These are phyloP conservation scores for Acanthopleura granulata DNA, from an alignment of 2,888 invertebrate species.

Conservation along the genomic window DNA sequence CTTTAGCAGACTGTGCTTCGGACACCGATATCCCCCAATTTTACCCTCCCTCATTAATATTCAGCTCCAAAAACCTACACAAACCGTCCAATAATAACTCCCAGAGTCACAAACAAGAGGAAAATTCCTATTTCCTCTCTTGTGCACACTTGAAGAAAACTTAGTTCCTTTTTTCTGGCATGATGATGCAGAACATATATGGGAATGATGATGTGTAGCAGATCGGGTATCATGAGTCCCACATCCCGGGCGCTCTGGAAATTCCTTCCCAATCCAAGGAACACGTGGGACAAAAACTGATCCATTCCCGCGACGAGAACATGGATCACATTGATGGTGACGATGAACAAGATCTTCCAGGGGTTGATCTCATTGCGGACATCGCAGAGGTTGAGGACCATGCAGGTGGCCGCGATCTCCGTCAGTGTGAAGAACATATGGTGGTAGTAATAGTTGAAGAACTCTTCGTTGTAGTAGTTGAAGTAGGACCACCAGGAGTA, in stretches of 20 bases:
- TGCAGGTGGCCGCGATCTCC: constrained; percentile 57
- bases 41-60: too few species aligned
- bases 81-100: constrained; percentile 51
- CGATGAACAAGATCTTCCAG: constrained; percentile 63
- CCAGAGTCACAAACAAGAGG: constrained; percentile 55
- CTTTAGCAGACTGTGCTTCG: too few species aligned
- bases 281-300: constrained; percentile 63
- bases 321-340: constrained; percentile 63
- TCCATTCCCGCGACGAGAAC: constrained; percentile 62
- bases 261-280: constrained; percentile 49
- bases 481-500: constrained; percentile 68
- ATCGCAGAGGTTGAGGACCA: constrained; percentile 62
- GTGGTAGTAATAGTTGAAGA: constrained; percentile 62
- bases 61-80: constrained; percentile 27
- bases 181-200: constrained; percentile 61
- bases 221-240: constrained; percentile 64
- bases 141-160: constrained; percentile 60
- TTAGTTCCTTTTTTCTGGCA: constrained; percentile 55
- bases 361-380: constrained; percentile 47
- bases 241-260: constrained; percentile 64
- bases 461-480: constrained; percentile 67
- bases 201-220: constrained; percentile 73
- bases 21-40: too few species aligned
- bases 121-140: constrained; percentile 67
- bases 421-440: constrained; percentile 66